Evolutionary conservation across 2,113 vertebrate species (phyloP), one percentile per base, ranked within the genome.

Genomic region (Eclectus roratus): DNA sequence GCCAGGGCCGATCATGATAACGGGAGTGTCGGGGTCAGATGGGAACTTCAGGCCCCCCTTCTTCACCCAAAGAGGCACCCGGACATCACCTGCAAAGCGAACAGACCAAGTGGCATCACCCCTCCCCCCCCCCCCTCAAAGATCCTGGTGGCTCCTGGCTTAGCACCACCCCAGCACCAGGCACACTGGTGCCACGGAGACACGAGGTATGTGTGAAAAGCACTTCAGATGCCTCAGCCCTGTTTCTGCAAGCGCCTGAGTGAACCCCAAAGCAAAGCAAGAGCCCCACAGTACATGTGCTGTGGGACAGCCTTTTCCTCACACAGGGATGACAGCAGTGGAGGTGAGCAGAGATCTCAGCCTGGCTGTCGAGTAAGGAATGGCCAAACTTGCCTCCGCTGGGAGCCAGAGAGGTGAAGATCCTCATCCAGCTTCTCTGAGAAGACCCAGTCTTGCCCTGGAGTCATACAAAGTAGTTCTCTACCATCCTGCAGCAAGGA

Each of bases 1-100:
- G 72, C 99, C 99, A 3, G 99, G 99, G 58, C 99, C 99, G 33
- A 99, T 99, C 99, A 99, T 98, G 68, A 99, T 97, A 77, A 99
- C 97, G 0, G 99, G 98, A 3, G 91, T 98, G 50, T 96, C 93
- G 6, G 82, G 86, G 2, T 98, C 97, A 33, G 77, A 46, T 1
- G 99, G 99, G 90, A 99, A 99, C 91, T 79, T 98, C 86, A 99
- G 72, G 58, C 92, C 92, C 31, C 99, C 99, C 55, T 98, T 98
- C 95, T 98, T 99, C 80, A 99, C 98, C 99, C 99, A 99, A 14
- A 99, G 96, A 18, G 99, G 99, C 27, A 99, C 98, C 6, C 3
- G 91, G 20, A 98, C 87, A 6, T 98, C 97, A 68, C 94, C 99
- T 99, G 89, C 11, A 65, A 63, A 52, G 47, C 89, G 83, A 76